Percentiles rank a stretch among this genome's conserved stretches.
These are phyloP conservation scores for Myrmophylax atrothorax DNA, from an alignment of 2,113 vertebrate species.

Conservation along the genomic window DNA sequence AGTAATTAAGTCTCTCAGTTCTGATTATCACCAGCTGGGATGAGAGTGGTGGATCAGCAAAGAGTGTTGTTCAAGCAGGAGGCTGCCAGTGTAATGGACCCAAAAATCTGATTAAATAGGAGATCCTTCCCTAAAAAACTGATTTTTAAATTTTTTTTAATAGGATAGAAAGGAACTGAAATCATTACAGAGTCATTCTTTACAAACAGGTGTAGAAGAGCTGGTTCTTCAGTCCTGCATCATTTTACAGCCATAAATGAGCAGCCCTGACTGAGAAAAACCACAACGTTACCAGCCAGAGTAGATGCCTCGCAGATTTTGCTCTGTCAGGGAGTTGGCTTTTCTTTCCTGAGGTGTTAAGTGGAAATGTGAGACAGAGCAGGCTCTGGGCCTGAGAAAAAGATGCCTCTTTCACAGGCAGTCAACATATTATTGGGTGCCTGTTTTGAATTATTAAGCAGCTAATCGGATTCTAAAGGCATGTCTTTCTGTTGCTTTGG, in stretches of 20 bases:
- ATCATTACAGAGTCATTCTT: background rate
- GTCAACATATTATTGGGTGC: background rate
- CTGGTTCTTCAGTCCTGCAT: background rate
- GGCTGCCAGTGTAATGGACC: background rate
- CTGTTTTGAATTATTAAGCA: background rate
- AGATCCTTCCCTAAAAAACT: background rate
- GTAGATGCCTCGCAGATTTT: background rate
- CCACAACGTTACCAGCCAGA: background rate
- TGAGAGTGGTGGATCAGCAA: background rate
- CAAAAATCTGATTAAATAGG: background rate
- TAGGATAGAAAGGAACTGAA: background rate
- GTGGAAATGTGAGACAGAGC: background rate
- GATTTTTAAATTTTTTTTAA: rapidly evolving
- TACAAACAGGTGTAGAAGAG: background rate
- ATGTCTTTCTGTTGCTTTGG: background rate
- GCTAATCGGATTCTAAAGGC: background rate
- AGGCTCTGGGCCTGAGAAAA: background rate
- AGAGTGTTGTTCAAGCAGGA: background rate
- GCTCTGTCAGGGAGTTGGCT: background rate
- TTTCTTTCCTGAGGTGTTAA: background rate
- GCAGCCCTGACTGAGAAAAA: background rate
- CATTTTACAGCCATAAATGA: background rate
- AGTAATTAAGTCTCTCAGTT: slow-evolving; percentile 75
- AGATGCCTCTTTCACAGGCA: background rate
- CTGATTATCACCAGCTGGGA: slow-evolving; percentile 51